Percentiles rank a stretch among this genome's conserved stretches.
These are phyloP conservation scores for Cyrtonyx montezumae DNA, from an alignment of 2,113 vertebrate genomes.

Conservation along the genomic window DNA sequence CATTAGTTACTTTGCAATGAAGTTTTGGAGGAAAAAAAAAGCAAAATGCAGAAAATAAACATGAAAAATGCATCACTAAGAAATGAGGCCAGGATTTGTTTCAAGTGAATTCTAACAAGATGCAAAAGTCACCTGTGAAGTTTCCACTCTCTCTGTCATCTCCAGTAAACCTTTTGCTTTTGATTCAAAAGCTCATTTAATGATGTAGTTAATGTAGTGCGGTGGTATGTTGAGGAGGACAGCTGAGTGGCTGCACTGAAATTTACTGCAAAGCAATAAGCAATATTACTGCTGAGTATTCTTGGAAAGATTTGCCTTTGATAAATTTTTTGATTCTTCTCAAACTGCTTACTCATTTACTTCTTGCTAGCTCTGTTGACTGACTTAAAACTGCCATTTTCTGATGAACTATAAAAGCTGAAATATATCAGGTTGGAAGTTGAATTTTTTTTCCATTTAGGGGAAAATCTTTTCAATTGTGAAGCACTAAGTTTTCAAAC, in stretches of 20 bases:
- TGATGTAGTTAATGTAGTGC: conserved; percentile 23
- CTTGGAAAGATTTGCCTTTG: conserved; percentile 43
- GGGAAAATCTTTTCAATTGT: neutral
- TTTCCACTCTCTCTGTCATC: neutral
- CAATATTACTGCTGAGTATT: conserved; percentile 47
- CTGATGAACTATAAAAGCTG: neutral
- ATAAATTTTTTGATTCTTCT: conserved; percentile 5
- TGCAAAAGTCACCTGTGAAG: neutral
- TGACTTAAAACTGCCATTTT: conserved; percentile 43
- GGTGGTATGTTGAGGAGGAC: neutral
- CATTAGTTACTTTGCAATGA: neutral
- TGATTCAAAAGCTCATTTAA: neutral
- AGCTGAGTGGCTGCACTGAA: conserved; percentile 1
- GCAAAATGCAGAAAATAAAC: neutral
- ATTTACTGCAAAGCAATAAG: conserved; percentile 13
- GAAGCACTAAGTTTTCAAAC: neutral
- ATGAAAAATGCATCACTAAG: neutral
- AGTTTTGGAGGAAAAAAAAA: fast-evolving
- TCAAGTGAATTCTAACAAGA: neutral
- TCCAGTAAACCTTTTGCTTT: neutral
- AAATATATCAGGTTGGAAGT: neutral
- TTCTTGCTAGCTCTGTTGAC: neutral
- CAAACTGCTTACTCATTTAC: neutral
- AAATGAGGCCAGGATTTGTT: neutral
- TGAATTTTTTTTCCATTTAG: neutral